Evolutionary conservation across 2,113 vertebrate genomes (phyloP), one percentile per base, ranked within the genome.

Genomic region (Grantiella picta): DNA sequence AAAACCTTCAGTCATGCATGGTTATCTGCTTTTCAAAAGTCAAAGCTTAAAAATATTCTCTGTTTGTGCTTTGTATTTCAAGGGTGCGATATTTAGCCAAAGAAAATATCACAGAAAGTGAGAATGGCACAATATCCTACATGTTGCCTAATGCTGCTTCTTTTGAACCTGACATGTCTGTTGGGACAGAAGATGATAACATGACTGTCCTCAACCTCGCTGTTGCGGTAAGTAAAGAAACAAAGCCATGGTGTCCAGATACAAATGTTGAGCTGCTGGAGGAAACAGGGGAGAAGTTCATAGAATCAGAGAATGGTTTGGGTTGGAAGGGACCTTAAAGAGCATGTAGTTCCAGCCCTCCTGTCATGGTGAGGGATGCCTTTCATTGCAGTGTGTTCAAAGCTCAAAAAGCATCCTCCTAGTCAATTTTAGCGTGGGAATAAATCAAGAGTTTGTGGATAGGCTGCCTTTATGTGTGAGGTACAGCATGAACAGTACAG

Each of bases 41-140:
- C 6, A 73, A 53, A 65, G 16, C 8, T 88, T 59, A 65, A 93
- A 80, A 82, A 36, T 47, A 50, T 15, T 85, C 9, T 78, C 3
- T 78, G 28, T 14, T 77, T 87, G 68, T 52, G 22, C 79, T 96
- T 80, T 91, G 0, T 60, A 79, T 95, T 94, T 94, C 44, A 96
- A 99, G 99, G 95, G 98, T 99, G 52, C 96, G 99, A 52, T 99
- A 98, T 94, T 93, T 99, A 22, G 88, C 99, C 80, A 99, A 99
- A 97, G 92, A 95, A n/a, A 98, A 99, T 68, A n/a, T 99, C 95
- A 98, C 97, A 0, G 97, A 98, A 29, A 5, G 96, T 69, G 0
- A 40, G 1, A 96, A 99, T 70, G 17, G 96, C 49, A 99, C 98
- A 0, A 97, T 98, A 70, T 98, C 98, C 73, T 99, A 98, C 77